Evolutionary conservation across 2,113 vertebrate genomes (phyloP), one percentile per base, ranked within the genome.

Genomic region (Pleuronectes platessa): DNA sequence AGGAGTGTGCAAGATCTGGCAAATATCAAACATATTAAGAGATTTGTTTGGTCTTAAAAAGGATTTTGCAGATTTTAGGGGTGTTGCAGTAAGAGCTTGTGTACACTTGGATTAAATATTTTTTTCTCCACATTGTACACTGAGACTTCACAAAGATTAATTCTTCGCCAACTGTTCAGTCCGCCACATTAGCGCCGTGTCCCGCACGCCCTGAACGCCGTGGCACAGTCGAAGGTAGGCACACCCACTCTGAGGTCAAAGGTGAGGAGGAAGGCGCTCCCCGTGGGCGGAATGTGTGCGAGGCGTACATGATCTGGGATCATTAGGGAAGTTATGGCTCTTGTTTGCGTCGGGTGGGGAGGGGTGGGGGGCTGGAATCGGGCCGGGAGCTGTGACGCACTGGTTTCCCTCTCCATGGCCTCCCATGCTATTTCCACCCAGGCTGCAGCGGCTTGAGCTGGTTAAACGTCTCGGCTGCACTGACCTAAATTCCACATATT

Each of bases 401-500:
- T 79, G 66, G 77, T 87, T 87, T 88, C 82, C 92, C 92, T 87
- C 80, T 87, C 68, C 11, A 75, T 73, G 94, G 93, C 94, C 93
- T 91, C 93, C 74, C 45, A 60, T 74, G 90, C 91, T 91, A 90
- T 93, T 93, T 95, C 90, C 89, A 93, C 90, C 71, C 71, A 40
- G 83, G 87, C 86, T 88, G 79, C 85, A 86, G 83, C 78, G 90
- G 90, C 92, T 90, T 90, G 77, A 90, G 90, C 85, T 90, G 89
- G 90, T 93, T 90, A 83, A 87, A 92, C 73, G 81, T 93, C 89
- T 93, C 89, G 55, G 74, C 88, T 91, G 89, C 75, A 78, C 87
- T 94, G 94, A 94, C 93, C 93, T 93, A 92, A 94, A 94, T 94
- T 94, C 89, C 89, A 92, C 72, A 80, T 76, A 85, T 86, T 95